Evolutionary conservation across 2,797 vertebrate genomes (phyloP).

Genomic region (Mus spretus): DNA sequence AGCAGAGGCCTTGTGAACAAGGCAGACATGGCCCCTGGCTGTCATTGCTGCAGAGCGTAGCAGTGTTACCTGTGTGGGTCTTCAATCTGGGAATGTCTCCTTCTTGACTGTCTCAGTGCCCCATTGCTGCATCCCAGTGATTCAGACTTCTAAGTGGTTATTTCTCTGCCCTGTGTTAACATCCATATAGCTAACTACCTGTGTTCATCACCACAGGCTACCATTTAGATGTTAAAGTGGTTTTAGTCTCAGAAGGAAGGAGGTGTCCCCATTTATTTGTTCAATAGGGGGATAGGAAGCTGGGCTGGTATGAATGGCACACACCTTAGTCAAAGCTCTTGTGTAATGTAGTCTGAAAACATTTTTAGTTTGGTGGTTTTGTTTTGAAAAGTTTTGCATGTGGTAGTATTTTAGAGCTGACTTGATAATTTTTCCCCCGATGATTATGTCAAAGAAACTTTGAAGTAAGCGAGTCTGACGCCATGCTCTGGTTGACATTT

Average conservation of each 20-base stretch:
- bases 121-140: neutral
- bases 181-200: neutral
- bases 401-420: neutral
- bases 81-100: neutral
- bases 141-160: neutral
- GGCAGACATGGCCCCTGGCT: neutral
- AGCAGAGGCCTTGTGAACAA: neutral
- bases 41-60: neutral
- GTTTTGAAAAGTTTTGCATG: neutral
- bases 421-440: neutral
- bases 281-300: neutral
- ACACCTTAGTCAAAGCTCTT: neutral
- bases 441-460: slow-evolving; percentile 45
- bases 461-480: neutral
- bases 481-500: neutral
- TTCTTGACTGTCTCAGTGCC: neutral
- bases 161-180: neutral
- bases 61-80: neutral
- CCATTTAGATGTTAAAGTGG: neutral
- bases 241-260: slow-evolving; percentile 21
- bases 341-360: slow-evolving; percentile 26
- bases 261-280: neutral
- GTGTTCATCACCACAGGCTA: neutral
- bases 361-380: neutral
- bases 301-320: neutral